Evolutionary conservation across 2,113 vertebrate species (phyloP).

Genomic region (Patagioenas fasciata): DNA sequence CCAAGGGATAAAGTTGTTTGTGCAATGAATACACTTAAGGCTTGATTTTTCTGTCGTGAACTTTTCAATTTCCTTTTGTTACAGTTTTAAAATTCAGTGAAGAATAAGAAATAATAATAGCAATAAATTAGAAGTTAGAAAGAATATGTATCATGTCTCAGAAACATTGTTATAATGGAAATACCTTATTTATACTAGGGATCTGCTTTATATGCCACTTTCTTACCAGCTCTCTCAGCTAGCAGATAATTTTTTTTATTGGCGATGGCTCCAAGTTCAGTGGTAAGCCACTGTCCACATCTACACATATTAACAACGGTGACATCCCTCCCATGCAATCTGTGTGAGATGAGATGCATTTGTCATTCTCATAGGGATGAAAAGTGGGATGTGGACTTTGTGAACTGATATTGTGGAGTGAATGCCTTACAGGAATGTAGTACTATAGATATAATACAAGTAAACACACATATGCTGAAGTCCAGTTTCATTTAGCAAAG

Average conservation of each 20-base stretch:
- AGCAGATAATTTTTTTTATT: neutral
- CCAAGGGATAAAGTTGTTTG: slow-evolving; percentile 23
- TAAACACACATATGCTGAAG: neutral
- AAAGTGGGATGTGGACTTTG: accelerated
- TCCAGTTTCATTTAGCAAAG: neutral
- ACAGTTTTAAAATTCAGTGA: slow-evolving; percentile 1
- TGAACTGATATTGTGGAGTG: neutral
- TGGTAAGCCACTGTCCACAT: neutral
- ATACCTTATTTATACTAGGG: neutral
- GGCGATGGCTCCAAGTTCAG: neutral
- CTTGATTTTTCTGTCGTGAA: slow-evolving; percentile 4
- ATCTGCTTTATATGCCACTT: neutral
- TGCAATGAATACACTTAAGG: slow-evolving; percentile 7
- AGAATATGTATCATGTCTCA: neutral
- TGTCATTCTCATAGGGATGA: neutral
- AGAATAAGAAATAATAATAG: neutral
- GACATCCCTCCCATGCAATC: neutral
- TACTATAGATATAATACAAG: neutral
- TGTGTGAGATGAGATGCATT: neutral
- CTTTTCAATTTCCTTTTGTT: slow-evolving; percentile 14
- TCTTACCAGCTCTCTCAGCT: neutral
- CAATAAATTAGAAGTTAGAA: neutral
- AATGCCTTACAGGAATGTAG: neutral
- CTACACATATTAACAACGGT: neutral
- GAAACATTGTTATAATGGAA: neutral